Evolutionary conservation across 2,888 invertebrate genomes (phyloP).

Genomic region (Tetanocera ferruginea): DNA sequence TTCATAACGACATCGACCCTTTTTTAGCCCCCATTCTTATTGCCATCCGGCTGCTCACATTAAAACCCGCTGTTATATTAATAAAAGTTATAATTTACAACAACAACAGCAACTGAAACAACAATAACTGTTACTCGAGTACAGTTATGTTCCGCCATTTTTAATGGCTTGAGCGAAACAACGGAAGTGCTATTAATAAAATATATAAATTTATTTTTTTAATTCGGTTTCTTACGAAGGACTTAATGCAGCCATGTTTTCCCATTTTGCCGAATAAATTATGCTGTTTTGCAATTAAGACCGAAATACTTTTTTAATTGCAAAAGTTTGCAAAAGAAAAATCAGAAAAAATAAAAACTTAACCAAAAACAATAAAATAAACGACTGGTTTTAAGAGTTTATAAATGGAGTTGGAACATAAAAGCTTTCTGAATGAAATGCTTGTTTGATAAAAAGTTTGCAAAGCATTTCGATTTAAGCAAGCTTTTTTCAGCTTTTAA

Average conservation of each 20-base stretch:
- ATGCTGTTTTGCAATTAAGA: slow-evolving; percentile 26
- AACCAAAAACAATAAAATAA: neutral
- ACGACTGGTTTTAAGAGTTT: too few species aligned
- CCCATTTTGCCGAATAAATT: slow-evolving; percentile 13
- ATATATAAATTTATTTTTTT: neutral
- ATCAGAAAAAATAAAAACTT: neutral
- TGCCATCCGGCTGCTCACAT: too few species aligned
- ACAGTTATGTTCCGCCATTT: neutral
- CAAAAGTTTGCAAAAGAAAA: slow-evolving; percentile 5
- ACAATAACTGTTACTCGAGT: neutral
- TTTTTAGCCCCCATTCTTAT: too few species aligned
- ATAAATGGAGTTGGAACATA: too few species aligned
- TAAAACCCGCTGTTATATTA: too few species aligned
- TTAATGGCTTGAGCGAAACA: too few species aligned
- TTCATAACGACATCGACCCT: too few species aligned
- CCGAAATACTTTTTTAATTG: slow-evolving; percentile 26
- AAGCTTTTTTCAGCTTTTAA: too few species aligned
- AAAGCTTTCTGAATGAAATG: too few species aligned
- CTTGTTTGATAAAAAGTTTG: too few species aligned
- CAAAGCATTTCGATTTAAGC: too few species aligned
- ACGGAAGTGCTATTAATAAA: too few species aligned
- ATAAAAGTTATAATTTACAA: neutral
- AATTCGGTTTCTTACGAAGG: neutral
- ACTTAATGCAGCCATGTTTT: neutral
- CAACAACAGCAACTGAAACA: neutral